A percentile compares a stretch with the other conserved stretches of the same genome.
Conservation (phyloP, 2,797 vertebrate species). For the Catamblyrhynchus diadema region DNA sequence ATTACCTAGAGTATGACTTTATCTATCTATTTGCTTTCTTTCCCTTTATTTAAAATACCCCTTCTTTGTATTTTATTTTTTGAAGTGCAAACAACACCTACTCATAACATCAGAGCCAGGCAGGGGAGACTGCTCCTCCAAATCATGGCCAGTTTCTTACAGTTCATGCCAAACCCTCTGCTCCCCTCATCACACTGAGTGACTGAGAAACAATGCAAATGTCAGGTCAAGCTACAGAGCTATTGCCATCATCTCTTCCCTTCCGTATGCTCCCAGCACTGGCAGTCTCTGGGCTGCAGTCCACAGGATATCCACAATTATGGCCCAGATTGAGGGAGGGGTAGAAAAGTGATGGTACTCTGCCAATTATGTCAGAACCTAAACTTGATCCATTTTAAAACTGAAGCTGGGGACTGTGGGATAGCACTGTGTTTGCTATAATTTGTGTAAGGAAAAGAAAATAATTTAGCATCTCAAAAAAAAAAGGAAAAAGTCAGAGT, state of each 20-base stretch:
- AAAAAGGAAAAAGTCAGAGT: not conserved
- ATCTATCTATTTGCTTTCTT: not conserved
- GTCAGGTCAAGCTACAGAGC: conserved; percentile 52
- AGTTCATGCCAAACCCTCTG: conserved; percentile 7
- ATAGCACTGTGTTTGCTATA: not conserved
- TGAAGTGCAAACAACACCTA: not conserved
- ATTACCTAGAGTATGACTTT: not conserved
- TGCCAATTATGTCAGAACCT: conserved; percentile 66
- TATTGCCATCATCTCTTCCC: conserved; percentile 56
- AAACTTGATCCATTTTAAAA: conserved; percentile 62
- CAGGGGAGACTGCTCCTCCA: not conserved
- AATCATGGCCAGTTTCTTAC: not conserved
- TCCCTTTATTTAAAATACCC: not conserved
- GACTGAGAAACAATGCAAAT: conserved; percentile 45
- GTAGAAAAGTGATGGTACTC: conserved; percentile 44
- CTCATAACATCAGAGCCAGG: not conserved
- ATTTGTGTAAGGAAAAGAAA: conserved; percentile 3
- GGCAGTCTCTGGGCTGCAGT: conserved; percentile 67
- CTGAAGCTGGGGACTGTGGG: conserved; percentile 35
- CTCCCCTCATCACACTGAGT: not conserved
- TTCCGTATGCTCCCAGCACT: conserved; percentile 56
- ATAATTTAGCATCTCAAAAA: not conserved
- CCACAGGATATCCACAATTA: conserved; percentile 69
- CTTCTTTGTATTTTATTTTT: not conserved
- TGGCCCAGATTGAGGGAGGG: conserved; percentile 66